Percentiles rank a stretch among this genome's conserved stretches.
phyloP scores from a whole-genome alignment of 2,888 invertebrate genomes.

The Loripinus fragilis region DNA sequence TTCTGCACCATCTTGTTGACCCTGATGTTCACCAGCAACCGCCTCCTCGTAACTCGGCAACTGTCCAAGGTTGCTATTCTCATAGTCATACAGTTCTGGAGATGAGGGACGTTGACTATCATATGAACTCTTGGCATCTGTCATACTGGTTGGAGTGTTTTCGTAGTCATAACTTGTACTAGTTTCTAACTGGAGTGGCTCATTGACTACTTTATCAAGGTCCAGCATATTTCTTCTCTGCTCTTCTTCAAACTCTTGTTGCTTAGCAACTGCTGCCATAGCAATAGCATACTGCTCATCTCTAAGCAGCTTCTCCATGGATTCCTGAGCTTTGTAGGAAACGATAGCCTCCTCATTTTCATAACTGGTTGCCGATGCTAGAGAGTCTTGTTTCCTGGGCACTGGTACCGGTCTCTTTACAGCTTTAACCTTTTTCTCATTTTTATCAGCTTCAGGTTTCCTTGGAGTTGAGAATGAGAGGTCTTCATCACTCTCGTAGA shows the following conservation, averaged over 20 bases:
- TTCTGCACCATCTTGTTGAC: conserved; percentile 40
- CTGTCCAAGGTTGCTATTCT: conserved; percentile 56
- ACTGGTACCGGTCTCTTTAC: conserved; percentile 60
- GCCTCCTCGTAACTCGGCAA: conserved; percentile 73
- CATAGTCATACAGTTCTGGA: conserved; percentile 61
- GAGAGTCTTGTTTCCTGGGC: conserved; percentile 61
- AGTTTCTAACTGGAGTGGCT: conserved; percentile 39
- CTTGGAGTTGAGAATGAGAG: conserved; percentile 36
- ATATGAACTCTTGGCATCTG: conserved; percentile 44
- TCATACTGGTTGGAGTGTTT: conserved; percentile 34
- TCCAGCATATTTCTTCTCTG: conserved; percentile 16
- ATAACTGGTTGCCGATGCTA: conserved; percentile 60
- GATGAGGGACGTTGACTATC: conserved; percentile 39
- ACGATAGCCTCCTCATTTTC: conserved; percentile 65
- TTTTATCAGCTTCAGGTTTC: conserved; percentile 30
- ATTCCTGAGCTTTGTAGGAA: conserved; percentile 57
- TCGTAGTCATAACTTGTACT: conserved; percentile 47
- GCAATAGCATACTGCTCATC: background rate
- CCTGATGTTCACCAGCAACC: conserved; percentile 52
- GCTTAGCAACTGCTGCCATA: conserved; percentile 7
- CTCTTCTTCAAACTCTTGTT: conserved; percentile 24
- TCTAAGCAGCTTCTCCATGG: conserved; percentile 10
- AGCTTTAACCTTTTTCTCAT: conserved; percentile 35
- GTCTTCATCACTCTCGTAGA: conserved; percentile 76
- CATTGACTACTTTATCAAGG: conserved; percentile 16